Evolutionary conservation across 2,888 invertebrate genomes (phyloP), one percentile per base, ranked within the genome.

Genomic region (Drosophila borealis): DNA sequence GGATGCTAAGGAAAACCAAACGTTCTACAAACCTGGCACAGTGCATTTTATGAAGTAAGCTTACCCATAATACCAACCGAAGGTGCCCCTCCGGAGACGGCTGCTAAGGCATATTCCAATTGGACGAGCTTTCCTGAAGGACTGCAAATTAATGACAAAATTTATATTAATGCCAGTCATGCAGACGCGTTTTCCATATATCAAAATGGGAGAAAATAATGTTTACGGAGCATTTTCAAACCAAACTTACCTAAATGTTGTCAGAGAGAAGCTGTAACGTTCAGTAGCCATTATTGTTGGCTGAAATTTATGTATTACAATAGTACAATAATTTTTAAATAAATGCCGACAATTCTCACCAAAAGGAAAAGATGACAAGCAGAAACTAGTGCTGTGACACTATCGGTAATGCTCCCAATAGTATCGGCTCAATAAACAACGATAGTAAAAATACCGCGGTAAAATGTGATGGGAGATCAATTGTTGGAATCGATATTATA

Each of bases 41-140:
- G 6, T 13, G 0, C 1, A 46, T 44, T 45, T 0, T 1, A 19
- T 42, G 4, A 21, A 8, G 8, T 39, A 5, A 4, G 8, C 76
- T 91, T 93, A 97, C 97, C 97, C 95, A 98, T 98, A 65, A 99
- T 99, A 42, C 99, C 99, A 78, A 99, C 99, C 65, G 99, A 98
- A 3, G 99, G 98, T 4, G 99, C 99, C 69, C 99, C 99, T 73
- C 98, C 98, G 67, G 98, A 97, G 29, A 99, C 99, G 34, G 99
- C 99, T 60, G 99, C 98, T 92, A 99, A 94, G 4, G 99, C 99
- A 96, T 99, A 99, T 94, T 99, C 99, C 87, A 99, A 98, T 93
- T 99, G 99, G 60, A 99, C 99, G 88, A 99, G 94, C 93, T 99
- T 99, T 79, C 99, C 99, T 25, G 99, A 99, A 17, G 99, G 99